A percentile compares a stretch with the other conserved stretches of the same genome.
phyloP scores from a whole-genome alignment of 2,113 vertebrate genomes.

The Piprites chloris region DNA sequence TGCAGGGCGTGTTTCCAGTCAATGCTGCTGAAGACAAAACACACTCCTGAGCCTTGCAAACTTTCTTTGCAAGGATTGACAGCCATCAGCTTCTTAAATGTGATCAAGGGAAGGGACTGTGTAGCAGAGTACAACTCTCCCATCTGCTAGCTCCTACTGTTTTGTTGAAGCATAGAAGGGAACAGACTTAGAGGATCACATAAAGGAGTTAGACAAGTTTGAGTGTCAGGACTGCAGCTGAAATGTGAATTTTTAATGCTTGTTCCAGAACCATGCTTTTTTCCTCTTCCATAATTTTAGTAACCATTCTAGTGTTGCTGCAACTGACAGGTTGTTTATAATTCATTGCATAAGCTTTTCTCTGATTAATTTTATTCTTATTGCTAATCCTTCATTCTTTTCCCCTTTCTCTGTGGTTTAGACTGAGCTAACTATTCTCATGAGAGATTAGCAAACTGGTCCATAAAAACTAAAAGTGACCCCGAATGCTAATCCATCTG shows the following conservation, averaged over 20 bases:
- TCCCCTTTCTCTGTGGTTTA: background rate
- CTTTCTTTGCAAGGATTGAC: background rate
- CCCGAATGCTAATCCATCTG: background rate
- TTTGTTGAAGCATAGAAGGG: background rate
- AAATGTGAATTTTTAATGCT: background rate
- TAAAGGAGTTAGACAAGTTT: background rate
- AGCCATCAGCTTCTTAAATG: background rate
- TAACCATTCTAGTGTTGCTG: background rate
- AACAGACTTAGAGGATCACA: background rate
- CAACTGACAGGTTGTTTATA: background rate
- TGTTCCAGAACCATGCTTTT: background rate
- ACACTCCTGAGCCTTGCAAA: background rate
- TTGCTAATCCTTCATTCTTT: background rate
- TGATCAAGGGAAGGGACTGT: background rate
- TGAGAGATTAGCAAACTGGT: background rate
- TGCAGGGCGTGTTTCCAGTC: background rate
- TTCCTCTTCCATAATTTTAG: background rate
- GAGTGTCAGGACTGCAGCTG: background rate
- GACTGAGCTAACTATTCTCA: background rate
- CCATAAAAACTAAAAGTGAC: background rate
- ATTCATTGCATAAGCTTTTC: background rate
- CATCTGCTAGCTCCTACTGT: background rate
- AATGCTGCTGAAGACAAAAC: background rate
- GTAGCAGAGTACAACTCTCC: background rate
- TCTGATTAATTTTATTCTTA: background rate